Conservation (phyloP, 2,113 vertebrate genomes). For the Gavialis gangeticus region DNA sequence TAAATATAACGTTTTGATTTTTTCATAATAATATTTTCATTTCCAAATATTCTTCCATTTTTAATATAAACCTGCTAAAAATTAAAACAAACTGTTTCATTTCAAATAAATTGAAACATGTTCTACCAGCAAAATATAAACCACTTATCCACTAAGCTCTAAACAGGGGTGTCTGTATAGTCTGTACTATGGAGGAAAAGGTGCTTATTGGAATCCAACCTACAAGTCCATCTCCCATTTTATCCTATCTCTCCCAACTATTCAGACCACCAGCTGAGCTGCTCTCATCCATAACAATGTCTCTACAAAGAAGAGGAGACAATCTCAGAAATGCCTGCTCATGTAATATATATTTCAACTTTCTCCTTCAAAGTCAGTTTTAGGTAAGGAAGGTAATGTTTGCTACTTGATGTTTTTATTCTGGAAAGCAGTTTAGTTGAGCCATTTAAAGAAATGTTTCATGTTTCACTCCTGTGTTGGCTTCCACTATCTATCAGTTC, state of each 20-base stretch:
- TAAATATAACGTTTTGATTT: no score
- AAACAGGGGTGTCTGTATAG: no score
- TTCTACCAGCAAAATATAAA: no score
- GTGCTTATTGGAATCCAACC: background rate
- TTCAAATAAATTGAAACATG: no score
- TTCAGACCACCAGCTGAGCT: background rate
- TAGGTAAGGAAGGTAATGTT: background rate
- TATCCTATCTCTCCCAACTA: background rate
- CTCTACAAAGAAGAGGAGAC: background rate
- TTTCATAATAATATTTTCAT: no score
- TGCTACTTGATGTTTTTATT: background rate
- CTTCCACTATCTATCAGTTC: background rate
- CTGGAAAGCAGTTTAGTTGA: background rate
- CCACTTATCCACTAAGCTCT: no score
- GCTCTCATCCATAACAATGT: background rate
- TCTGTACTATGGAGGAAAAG: no score
- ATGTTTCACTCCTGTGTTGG: background rate
- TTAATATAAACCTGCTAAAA: no score
- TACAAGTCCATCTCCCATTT: background rate
- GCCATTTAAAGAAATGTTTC: background rate
- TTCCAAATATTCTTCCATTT: no score
- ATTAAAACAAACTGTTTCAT: no score
- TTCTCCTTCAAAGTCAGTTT: background rate
- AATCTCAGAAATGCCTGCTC: background rate
- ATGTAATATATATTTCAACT: rapidly evolving